Evolutionary conservation across 2,113 vertebrate genomes (phyloP), one percentile per base, ranked within the genome.

Genomic region (Osmerus mordax): DNA sequence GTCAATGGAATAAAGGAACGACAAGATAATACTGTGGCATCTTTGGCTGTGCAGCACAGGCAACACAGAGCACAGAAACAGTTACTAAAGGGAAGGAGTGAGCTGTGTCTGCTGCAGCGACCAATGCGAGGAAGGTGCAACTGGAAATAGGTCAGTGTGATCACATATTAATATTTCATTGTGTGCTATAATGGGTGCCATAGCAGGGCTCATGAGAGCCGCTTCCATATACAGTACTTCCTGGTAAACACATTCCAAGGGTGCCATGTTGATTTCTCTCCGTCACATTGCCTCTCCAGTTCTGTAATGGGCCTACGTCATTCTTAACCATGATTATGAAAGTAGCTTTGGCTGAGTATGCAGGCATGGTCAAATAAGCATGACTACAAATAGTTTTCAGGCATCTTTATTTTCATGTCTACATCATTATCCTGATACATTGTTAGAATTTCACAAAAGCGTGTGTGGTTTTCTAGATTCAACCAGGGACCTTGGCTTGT

Each of bases 91-190:
- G 7, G 8, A 47, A 9, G 9, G 41, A 36, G 5, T 28, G 32
- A 36, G 32, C 32, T 7, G 32, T 36, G 32, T 47, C 41, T 16
- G n/a, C n/a, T 18, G 28, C 32, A 36, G 65, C 13, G 41, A 65
- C 67, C 71, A 4, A 36, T 19, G 59, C 67, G 59, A 54, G 19
- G 32, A 63, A 81, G 69, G 73, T 83, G 73, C 80, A 77, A 74
- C 69, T 74, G 72, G 86, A 88, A 89, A 85, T 78, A 89, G 88
- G 82, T 85, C 86, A 88, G 81, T 65, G 62, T 67, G 79, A 84
- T 87, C 75, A 72, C 68, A 54, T 80, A 86, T 91, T 61, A 88
- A 89, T 87, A 86, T 90, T 89, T 88, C 64, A 89, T 84, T 72
- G 64, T 71, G 77, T 83, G 76, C 76, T 76, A 74, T 84, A 78